phyloP scores from a whole-genome alignment of 2,113 vertebrate genomes.

The Sapayoa aenigma region DNA sequence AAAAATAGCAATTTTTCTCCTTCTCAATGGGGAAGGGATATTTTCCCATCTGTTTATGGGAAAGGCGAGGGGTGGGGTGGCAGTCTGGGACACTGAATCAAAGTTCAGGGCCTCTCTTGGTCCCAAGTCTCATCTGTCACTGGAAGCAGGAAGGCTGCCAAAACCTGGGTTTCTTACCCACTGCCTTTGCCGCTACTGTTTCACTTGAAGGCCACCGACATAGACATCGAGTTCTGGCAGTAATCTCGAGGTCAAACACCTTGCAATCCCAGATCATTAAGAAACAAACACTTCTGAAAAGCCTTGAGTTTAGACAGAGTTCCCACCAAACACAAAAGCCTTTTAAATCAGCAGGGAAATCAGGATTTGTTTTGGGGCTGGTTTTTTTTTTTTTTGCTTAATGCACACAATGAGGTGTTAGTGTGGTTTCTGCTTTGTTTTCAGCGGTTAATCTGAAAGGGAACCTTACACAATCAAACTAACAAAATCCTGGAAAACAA shows the following conservation, averaged over 20 bases:
- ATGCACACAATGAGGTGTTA: slow-evolving; percentile 34
- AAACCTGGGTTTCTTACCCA: not conserved
- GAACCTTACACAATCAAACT: slow-evolving; percentile 36
- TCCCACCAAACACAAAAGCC: slow-evolving; percentile 61
- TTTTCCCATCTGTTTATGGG: slow-evolving; percentile 23
- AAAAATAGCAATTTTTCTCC: slow-evolving; percentile 34
- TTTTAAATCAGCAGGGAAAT: slow-evolving; percentile 17
- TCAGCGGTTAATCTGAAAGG: not conserved
- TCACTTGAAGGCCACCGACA: not conserved
- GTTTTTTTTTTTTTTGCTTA: not conserved
- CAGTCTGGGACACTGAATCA: not conserved
- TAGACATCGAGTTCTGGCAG: not conserved
- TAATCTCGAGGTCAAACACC: not conserved
- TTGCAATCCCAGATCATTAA: not conserved
- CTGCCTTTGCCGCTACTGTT: not conserved
- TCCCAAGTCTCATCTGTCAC: slow-evolving; percentile 46
- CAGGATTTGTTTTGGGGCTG: not conserved
- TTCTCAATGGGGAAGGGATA: not conserved
- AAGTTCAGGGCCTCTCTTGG: slow-evolving; percentile 20
- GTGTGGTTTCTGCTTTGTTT: slow-evolving; percentile 42
- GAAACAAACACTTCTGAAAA: slow-evolving; percentile 23
- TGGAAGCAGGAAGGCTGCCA: not conserved
- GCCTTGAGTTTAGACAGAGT: not conserved
- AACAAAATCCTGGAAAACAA: slow-evolving; percentile 20
- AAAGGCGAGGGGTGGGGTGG: not conserved